Evolutionary conservation across 1,140 invertebrate genomes (phyloP), one percentile per base, ranked within the genome.

Genomic region (Triops longicaudatus): DNA sequence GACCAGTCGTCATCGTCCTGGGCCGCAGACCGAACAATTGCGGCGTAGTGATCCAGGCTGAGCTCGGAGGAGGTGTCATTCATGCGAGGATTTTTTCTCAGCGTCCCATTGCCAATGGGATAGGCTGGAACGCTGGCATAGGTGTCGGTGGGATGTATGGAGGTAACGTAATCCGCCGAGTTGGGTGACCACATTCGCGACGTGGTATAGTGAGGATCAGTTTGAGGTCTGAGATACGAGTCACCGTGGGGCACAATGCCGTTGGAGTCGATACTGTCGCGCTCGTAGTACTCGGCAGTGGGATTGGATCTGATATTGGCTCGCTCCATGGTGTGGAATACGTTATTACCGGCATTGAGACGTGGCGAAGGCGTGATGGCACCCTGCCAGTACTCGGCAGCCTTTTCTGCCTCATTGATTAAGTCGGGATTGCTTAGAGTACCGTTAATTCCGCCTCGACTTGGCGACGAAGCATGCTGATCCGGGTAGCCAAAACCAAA

Each of bases 161-260:
- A n/a, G 50, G 50, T 63, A 63, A 63, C 50, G 50, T 63, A 63
- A 63, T 63, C 50, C 31, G 31, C 31, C 50, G 50, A 63, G 50
- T 63, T 63, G 50, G 50, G 17, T 17, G 50, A 63, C 75, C 75
- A 78, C 37, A 78, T 14, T 31, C 43, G 71, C 42, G 31, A 2
- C 31, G 78, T 76, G 17, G 78, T 74, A 73, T 78, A 78, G 26
- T 76, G 72, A 4, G 78, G 73, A 43, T 78, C 78, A 12, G 78
- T 73, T 50, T 78, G 78, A 2, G 74, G 71, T 26, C 78, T 71
- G 26, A 76, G 78, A 26, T 78, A 78, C 75, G 74, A 63, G 78
- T 42, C 42, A 41, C n/a, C 27, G 63, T 76, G 75, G 63, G 76
- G 42, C 17, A 76, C 26, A 37, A 76, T 76, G 37, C 63, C 75